These are phyloP conservation scores for Caenorhabditis inopinata DNA, from an alignment of 1,140 invertebrate species.

Conservation along the genomic window DNA sequence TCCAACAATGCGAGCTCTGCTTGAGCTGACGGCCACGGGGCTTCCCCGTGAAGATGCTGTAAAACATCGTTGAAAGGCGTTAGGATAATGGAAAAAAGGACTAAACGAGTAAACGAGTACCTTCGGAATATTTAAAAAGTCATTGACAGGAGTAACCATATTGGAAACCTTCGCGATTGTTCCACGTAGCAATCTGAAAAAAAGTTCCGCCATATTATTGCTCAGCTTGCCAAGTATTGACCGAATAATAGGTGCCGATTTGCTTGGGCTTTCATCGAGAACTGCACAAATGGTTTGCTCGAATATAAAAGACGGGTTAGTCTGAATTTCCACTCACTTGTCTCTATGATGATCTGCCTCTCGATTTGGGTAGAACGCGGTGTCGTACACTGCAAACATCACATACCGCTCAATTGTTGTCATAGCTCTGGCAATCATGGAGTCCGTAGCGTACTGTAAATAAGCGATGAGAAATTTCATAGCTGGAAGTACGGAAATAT, in stretches of 20 bases:
- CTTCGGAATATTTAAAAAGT: conserved; percentile 58
- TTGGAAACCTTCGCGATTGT: conserved; percentile 50
- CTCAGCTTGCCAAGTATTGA: neutral
- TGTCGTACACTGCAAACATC: conserved; percentile 84
- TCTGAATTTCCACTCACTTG: too few relatives aligned
- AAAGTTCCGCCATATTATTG: conserved; percentile 17
- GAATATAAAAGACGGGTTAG: too few relatives aligned
- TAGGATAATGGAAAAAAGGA: too few relatives aligned
- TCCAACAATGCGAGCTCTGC: conserved; percentile 85
- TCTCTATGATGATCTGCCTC: conserved; percentile 90
- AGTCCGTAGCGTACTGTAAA: conserved; percentile 74
- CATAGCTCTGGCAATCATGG: conserved; percentile 77
- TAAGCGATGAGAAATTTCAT: conserved; percentile 71
- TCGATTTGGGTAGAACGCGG: conserved; percentile 92
- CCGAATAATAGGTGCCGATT: neutral
- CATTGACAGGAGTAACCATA: conserved; percentile 53
- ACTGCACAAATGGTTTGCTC: too few relatives aligned
- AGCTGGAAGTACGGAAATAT: conserved; percentile 72
- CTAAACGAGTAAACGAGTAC: neutral
- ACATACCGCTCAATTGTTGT: conserved; percentile 74
- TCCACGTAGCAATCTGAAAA: conserved; percentile 58
- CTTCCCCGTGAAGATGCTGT: conserved; percentile 79
- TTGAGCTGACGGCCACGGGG: conserved; percentile 95
- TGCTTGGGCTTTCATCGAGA: too few relatives aligned
- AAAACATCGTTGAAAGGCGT: neutral